These are phyloP conservation scores for Lateolabrax maculatus DNA, from an alignment of 2,797 vertebrate species.

Conservation along the genomic window DNA sequence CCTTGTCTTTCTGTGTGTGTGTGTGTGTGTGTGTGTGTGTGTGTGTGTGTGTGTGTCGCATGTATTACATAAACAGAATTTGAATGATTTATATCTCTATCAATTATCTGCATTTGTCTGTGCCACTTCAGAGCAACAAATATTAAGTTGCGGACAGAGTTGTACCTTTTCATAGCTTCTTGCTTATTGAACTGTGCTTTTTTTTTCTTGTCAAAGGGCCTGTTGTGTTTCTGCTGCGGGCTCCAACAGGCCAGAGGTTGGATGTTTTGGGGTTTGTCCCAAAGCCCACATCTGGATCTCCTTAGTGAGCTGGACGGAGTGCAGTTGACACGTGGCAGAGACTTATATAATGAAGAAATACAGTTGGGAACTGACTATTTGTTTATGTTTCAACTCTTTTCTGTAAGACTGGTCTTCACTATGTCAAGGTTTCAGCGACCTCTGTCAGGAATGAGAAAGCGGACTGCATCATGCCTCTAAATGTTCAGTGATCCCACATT, in stretches of 20 bases:
- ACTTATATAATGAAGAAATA: slow-evolving; percentile 62
- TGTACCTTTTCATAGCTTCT: background rate
- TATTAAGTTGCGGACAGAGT: background rate
- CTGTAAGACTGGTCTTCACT: background rate
- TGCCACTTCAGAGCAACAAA: background rate
- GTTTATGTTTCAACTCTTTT: slow-evolving; percentile 3
- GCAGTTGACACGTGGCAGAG: slow-evolving; percentile 75
- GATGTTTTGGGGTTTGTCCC: slow-evolving; percentile 62
- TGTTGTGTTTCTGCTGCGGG: slow-evolving; percentile 19
- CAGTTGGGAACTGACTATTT: slow-evolving; percentile 17
- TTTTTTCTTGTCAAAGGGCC: slow-evolving; percentile 8
- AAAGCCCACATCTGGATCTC: slow-evolving; percentile 83
- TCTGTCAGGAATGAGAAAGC: background rate
- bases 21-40: background rate
- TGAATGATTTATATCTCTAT: background rate
- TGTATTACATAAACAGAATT: background rate
- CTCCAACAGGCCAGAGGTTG: slow-evolving; percentile 23
- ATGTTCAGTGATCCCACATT: background rate
- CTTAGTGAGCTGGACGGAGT: slow-evolving; percentile 76
- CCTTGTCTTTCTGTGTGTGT: background rate
- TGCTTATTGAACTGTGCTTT: background rate
- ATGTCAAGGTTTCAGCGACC: background rate
- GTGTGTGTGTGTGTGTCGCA: background rate
- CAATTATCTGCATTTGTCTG: background rate
- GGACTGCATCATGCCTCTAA: background rate